These are phyloP conservation scores for Hanleya hanleyi DNA, from an alignment of 2,888 invertebrate species.

Conservation along the genomic window DNA sequence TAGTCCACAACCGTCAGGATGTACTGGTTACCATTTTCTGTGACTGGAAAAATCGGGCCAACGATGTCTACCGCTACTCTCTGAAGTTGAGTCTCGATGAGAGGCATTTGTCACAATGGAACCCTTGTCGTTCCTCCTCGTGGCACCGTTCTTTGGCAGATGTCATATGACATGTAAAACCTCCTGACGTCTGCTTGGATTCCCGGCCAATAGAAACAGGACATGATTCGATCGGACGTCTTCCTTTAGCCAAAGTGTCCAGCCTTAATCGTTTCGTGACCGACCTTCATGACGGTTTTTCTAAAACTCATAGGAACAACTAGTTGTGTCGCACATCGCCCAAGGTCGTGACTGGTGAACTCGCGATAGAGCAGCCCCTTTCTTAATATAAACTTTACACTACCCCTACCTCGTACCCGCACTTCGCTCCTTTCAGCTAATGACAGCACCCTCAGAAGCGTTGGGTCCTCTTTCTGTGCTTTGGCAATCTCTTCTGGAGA, in stretches of 20 bases:
- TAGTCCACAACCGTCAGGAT: too few species aligned
- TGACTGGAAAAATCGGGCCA: not conserved
- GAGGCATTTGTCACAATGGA: not conserved
- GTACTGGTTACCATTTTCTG: not conserved
- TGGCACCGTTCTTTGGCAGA: not conserved
- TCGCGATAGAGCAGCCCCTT: not conserved
- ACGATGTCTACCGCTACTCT: too few species aligned
- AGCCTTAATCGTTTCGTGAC: not conserved
- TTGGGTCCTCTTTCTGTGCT: too few species aligned
- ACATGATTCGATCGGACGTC: not conserved
- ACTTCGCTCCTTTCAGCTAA: not conserved
- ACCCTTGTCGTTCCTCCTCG: not conserved
- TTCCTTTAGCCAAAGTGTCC: not conserved
- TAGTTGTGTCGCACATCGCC: conserved; percentile 33
- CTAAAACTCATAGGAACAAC: conserved; percentile 35
- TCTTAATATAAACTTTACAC: not conserved
- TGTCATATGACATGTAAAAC: not conserved
- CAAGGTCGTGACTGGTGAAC: conserved; percentile 30
- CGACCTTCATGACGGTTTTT: not conserved
- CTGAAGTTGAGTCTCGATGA: not conserved
- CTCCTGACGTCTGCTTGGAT: not conserved
- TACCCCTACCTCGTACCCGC: not conserved
- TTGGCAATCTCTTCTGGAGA: too few species aligned
- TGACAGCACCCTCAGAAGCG: not conserved
- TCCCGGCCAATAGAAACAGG: not conserved